Percentiles rank a stretch among this genome's conserved stretches.
Conservation (phyloP, 2,113 vertebrate species). For the Oreochromis niloticus region DNA sequence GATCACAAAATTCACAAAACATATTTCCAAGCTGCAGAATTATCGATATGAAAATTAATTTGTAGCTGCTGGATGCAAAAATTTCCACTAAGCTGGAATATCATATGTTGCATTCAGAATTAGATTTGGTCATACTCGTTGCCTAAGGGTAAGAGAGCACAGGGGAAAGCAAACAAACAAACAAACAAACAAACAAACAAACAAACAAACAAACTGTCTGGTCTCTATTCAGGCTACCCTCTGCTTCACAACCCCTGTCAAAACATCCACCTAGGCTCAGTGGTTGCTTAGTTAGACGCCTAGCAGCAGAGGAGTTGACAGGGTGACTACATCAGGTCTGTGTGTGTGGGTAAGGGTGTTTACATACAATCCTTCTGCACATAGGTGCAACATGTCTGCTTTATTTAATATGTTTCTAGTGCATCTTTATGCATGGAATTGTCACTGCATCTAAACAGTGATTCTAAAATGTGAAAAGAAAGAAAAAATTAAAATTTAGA, state of each 20-base stretch:
- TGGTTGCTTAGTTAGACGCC: neutral
- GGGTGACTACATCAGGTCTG: neutral
- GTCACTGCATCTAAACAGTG: neutral
- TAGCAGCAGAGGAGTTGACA: neutral
- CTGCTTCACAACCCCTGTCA: slow-evolving; percentile 45
- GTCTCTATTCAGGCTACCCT: neutral
- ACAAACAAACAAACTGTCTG: neutral
- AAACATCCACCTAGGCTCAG: slow-evolving; percentile 25
- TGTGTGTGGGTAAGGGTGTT: neutral
- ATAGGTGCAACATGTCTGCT: neutral
- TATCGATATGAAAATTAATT: accelerated
- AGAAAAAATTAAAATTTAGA: neutral
- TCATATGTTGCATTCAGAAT: neutral
- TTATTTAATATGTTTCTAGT: neutral
- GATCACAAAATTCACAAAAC: neutral
- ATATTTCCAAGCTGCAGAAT: neutral
- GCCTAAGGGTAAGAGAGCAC: neutral
- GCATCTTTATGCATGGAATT: neutral
- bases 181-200: neutral
- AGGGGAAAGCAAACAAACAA: neutral
- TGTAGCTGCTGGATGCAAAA: accelerated
- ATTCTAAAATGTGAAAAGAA: neutral
- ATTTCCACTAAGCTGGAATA: neutral
- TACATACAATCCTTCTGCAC: neutral
- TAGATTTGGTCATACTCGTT: neutral